Evolutionary conservation across 2,797 vertebrate genomes (phyloP).

Genomic region (Liparis tanakae): DNA sequence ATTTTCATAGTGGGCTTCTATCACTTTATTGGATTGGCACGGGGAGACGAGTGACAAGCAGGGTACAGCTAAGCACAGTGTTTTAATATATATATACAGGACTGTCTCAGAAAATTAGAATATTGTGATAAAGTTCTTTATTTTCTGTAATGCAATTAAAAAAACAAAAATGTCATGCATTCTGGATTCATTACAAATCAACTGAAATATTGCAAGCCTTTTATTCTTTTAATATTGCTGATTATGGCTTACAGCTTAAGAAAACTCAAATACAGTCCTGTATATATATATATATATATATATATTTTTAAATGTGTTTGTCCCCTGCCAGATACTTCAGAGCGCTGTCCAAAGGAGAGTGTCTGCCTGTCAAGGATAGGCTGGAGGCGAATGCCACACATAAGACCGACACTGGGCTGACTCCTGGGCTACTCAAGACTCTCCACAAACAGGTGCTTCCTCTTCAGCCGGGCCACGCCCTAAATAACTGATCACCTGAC

Average conservation of each 20-base stretch:
- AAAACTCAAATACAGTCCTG: too few species aligned
- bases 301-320: not conserved
- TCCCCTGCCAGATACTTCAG: slow-evolving; percentile 86
- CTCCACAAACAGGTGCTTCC: slow-evolving; percentile 89
- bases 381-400: slow-evolving; percentile 84
- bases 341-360: slow-evolving; percentile 86
- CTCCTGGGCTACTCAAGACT: slow-evolving; percentile 87
- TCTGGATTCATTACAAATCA: too few species aligned
- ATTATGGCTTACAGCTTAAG: too few species aligned
- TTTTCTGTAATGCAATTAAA: too few species aligned
- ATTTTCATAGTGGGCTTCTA: slow-evolving; percentile 2
- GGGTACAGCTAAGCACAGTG: not conserved
- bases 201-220: too few species aligned
- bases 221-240: too few species aligned
- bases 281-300: too few species aligned
- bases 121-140: too few species aligned
- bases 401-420: slow-evolving; percentile 84
- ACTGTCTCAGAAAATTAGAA: too few species aligned
- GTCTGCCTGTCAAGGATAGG: slow-evolving; percentile 89
- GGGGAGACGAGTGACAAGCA: slow-evolving; percentile 10
- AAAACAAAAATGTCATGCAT: too few species aligned
- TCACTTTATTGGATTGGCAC: slow-evolving; percentile 17
- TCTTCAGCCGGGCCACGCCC: not conserved
- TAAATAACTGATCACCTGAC: not conserved
- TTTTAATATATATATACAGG: slow-evolving; percentile 12